Conservation (phyloP, 1,140 invertebrate genomes). For the Aphelinus certus region DNA sequence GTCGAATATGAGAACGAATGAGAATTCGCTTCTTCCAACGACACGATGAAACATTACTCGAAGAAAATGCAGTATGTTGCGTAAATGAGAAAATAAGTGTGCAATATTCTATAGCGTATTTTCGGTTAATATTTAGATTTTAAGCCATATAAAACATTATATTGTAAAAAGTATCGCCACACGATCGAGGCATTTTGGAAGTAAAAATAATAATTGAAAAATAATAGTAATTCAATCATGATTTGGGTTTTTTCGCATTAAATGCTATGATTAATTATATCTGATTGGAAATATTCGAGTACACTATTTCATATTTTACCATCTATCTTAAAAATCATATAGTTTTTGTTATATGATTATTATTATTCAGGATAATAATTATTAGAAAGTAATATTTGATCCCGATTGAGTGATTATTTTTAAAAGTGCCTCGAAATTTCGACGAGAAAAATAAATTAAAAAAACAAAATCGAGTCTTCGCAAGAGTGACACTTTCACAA, state of each 20-base stretch:
- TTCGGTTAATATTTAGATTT: constrained; percentile 4
- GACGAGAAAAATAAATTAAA: constrained; percentile 13
- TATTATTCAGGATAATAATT: no score
- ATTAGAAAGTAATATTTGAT: constrained; percentile 39
- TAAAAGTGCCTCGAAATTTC: constrained; percentile 35
- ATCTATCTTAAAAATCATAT: constrained; percentile 37
- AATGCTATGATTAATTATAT: no score
- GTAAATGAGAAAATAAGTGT: constrained; percentile 42
- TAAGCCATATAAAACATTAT: constrained; percentile 17
- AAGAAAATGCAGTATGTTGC: neutral
- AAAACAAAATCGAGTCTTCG: constrained; percentile 33
- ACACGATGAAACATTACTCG: neutral
- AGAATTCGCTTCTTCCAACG: neutral
- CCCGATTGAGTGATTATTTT: constrained; percentile 25
- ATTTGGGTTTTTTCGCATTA: no score
- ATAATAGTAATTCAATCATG: no score
- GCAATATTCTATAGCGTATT: constrained; percentile 33
- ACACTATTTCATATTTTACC: no score
- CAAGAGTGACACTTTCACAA: constrained; percentile 25
- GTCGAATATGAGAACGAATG: neutral
- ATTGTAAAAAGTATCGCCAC: constrained; percentile 15
- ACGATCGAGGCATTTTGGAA: neutral
- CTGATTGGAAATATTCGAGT: no score
- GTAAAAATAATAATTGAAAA: no score
- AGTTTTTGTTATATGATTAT: constrained; percentile 35